phyloP scores from a whole-genome alignment of 2,797 vertebrate species.

The Sebastes paucispinis region DNA sequence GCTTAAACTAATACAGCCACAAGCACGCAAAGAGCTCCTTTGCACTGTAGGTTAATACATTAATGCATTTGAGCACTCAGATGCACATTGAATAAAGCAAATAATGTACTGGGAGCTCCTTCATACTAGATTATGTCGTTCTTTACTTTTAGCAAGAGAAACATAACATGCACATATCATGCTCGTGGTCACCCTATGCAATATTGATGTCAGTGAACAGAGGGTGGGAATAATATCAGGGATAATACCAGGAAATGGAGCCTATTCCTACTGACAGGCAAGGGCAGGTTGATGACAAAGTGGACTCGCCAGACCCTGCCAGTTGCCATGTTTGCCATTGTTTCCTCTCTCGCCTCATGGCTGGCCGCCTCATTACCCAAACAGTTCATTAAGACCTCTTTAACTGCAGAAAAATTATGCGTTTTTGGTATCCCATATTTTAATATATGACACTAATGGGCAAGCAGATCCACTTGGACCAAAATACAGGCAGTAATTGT shows the following conservation, averaged over 20 bases:
- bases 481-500: constrained; percentile 55
- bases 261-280: constrained; percentile 30
- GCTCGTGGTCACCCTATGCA: constrained; percentile 35
- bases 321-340: constrained; percentile 46
- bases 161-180: constrained; percentile 44
- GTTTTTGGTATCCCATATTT: constrained; percentile 49
- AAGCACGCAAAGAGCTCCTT: background rate
- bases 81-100: background rate
- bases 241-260: constrained; percentile 56
- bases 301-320: constrained; percentile 23
- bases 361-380: constrained; percentile 55
- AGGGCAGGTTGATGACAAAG: constrained; percentile 58
- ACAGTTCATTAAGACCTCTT: constrained; percentile 64
- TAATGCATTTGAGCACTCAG: background rate
- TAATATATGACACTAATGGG: constrained; percentile 55
- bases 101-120: background rate
- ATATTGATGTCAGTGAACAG: constrained; percentile 57
- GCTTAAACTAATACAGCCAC: background rate
- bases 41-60: background rate
- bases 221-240: constrained; percentile 15
- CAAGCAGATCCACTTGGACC: constrained; percentile 51
- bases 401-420: constrained; percentile 51
- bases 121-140: background rate
- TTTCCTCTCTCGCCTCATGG: constrained; percentile 35
- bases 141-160: constrained; percentile 40